Base-by-base conservation (phyloP, 2,113 vertebrate species). In the Lipotes vexillifer region DNA sequence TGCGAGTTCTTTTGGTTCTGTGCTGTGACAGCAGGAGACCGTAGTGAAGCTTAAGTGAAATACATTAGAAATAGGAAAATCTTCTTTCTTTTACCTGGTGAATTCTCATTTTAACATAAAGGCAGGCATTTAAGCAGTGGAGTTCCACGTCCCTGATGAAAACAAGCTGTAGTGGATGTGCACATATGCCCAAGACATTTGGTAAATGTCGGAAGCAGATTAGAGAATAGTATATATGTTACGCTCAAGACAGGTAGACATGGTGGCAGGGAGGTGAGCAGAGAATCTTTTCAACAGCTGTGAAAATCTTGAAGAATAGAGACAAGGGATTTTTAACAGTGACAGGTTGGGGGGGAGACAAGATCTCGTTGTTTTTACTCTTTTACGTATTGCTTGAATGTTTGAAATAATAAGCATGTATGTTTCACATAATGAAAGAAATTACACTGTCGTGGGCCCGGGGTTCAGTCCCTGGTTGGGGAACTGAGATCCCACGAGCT, bases 351-450 rank as follows among this genome's bases (percentile, higher is more conserved):
- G 27, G 77, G 17, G 41, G 13, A 8, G 44, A n/a, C 9, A 21
- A 49, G 20, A 36, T 59, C 21, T 90, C 72, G 27, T 21, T 77
- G 71, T 82, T 77, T 82, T 52, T 36, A 33, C 36, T 72, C 12
- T 88, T 65, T 49, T 90, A 15, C 46, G 29, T 36, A 55, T 63
- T 29, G 1, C 57, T 80, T 44, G 11, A 80, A 36, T 21, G n/a
- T 72, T 80, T 80, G 7, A 38, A 77, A 57, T 61, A 63, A 80
- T 65, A 57, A 82, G 25, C 25, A 14, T 66, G n/a, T 36, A 0
- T 59, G 33, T 57, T 89, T 82, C 52, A 71, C 52, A 13, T 49
- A 59, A 49, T 69, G 36, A 89, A 88, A 89, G 38, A 69, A 74
- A n/a, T n/a, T 57, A 57, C 55, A 20, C 18, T 57, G 18, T 20